These are phyloP conservation scores for Heliocidaris tuberculata DNA, from an alignment of 35 echinoderm and acorn worm species.

Conservation along the genomic window DNA sequence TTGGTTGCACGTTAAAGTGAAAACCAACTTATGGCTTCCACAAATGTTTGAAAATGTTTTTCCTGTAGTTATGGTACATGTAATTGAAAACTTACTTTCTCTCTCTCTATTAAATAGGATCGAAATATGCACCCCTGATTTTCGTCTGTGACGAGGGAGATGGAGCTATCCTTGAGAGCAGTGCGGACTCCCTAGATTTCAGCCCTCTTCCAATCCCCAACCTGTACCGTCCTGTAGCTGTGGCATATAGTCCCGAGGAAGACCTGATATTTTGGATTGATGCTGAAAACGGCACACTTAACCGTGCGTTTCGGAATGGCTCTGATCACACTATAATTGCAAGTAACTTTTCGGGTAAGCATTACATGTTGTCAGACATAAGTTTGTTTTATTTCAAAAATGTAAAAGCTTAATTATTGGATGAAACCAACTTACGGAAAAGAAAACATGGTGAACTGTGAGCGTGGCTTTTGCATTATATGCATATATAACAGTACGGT, in stretches of 20 bases:
- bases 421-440: no score
- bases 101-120: neutral
- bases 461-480: no score
- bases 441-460: no score
- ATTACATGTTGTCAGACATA: neutral
- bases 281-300: neutral
- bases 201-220: neutral
- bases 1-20: no score
- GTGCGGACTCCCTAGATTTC: neutral
- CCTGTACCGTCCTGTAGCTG: neutral
- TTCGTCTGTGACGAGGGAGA: neutral
- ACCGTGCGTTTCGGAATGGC: neutral
- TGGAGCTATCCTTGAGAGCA: neutral
- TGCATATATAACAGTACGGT: no score
- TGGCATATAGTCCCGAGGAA: neutral
- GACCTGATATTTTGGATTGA: neutral
- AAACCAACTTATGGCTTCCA: no score
- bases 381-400: neutral
- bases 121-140: neutral
- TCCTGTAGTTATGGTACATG: no score
- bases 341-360: neutral
- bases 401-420: no score
- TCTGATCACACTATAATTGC: neutral
- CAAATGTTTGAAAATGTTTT: no score
- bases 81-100: no score